Base-by-base conservation (phyloP, 2,888 invertebrate species). In the Hyposoter dolosus region DNA sequence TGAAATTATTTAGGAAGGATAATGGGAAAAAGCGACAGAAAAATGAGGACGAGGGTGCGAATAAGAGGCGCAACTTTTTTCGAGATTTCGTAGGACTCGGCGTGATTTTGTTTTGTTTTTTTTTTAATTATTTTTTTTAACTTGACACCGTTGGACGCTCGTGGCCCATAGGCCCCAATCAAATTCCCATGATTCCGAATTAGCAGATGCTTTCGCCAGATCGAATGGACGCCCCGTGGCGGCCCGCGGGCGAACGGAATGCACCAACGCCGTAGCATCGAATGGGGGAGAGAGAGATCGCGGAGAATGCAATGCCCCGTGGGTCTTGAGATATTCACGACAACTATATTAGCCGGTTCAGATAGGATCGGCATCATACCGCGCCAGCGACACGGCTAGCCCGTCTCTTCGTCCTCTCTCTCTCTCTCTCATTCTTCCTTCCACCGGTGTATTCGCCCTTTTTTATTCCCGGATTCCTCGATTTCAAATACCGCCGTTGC, bases 101-200 rank as follows among this genome's bases (percentile, higher is more conserved):
- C n/a, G 45, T 66, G 32, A 32, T 56, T 63, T 78, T 65, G 56
- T 81, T 50, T 72, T 45, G 43, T 56, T 50, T 72, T 78, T 71
- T 81, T 50, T 35, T 35, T 35, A 1, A 1, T 35, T 35, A 0
- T 35, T 35, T 17, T 71, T 60, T 75, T 75, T 75, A 12, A 45
- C n/a, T 74, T 75, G 63, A 75, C 78, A 45, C 43, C 28, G 60
- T 35, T 69, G 77, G 45, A 72, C 53, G 63, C 74, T 76, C 71
- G 63, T 60, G 60, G 47, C 56, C 56, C 80, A 40, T 40, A 63
- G 32, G 75, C 56, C 89, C 92, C 92, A 94, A 94, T 94, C 93
- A 93, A 94, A 94, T 92, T 92, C 92, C 92, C 94, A 94, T 94
- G 94, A 94, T 93, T 93, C 92, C 93, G 93, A 93, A 94, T 94